Conservation (phyloP, 2,113 vertebrate species). For the Platysteira castanea region DNA sequence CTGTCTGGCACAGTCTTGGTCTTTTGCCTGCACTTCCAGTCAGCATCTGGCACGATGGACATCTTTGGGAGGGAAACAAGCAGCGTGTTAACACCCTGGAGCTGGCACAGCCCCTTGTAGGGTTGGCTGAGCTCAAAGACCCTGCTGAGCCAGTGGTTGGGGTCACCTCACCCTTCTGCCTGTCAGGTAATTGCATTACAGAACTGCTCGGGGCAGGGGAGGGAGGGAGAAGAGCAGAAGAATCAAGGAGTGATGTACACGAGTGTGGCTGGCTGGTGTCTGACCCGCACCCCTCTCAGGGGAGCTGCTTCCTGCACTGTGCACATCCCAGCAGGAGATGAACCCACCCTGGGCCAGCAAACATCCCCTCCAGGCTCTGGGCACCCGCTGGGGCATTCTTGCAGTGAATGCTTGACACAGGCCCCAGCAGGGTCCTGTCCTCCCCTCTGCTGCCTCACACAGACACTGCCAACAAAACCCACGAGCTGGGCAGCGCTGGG, state of each 20-base stretch:
- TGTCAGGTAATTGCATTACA: neutral
- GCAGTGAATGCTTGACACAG: neutral
- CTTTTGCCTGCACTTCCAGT: conserved; percentile 51
- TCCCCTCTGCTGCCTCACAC: neutral
- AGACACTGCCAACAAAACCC: neutral
- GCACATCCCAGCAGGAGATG: neutral
- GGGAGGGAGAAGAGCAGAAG: neutral
- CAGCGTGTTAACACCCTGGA: neutral
- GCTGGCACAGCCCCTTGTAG: fast-evolving
- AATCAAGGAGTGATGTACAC: neutral
- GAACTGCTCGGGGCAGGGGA: neutral
- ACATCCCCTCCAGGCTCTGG: neutral
- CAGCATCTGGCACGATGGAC: conserved; percentile 69
- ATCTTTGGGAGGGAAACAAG: conserved; percentile 49
- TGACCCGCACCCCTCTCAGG: fast-evolving
- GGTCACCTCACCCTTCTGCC: neutral
- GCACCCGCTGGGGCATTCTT: neutral
- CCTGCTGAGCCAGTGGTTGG: neutral
- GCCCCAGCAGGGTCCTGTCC: neutral
- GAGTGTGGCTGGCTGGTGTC: neutral
- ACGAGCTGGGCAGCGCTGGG: fast-evolving
- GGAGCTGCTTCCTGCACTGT: neutral
- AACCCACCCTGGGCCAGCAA: neutral
- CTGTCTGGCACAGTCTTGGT: conserved; percentile 65
- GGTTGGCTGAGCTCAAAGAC: neutral